Evolutionary conservation across 2,797 vertebrate species (phyloP).

Genomic region (Mus spretus): DNA sequence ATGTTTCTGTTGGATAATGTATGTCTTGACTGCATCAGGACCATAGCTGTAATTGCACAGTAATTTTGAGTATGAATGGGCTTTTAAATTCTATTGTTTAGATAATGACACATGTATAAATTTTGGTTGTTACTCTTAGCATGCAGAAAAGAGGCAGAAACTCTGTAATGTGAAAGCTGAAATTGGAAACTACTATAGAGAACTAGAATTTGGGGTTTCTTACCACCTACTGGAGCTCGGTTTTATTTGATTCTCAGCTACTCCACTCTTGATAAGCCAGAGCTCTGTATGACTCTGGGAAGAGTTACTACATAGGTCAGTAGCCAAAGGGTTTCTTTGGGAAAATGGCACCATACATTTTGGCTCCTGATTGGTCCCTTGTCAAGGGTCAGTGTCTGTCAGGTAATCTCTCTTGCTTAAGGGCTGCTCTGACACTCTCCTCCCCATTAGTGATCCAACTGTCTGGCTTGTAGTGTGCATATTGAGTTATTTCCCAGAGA

Average conservation of each 20-base stretch:
- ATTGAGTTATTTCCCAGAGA: slow-evolving; percentile 33
- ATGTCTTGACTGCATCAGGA: background rate
- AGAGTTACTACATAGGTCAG: background rate
- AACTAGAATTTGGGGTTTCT: slow-evolving; percentile 21
- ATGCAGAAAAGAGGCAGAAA: background rate
- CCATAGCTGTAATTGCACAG: background rate
- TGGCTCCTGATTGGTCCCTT: background rate
- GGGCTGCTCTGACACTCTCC: background rate
- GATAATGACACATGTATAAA: background rate
- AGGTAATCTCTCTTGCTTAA: background rate
- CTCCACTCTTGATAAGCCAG: background rate
- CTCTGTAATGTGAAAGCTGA: background rate
- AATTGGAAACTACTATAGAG: background rate
- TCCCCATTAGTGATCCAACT: background rate
- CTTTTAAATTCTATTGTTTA: slow-evolving; percentile 18
- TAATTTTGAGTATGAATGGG: slow-evolving; percentile 37
- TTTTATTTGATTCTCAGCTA: slow-evolving; percentile 26
- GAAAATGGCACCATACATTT: background rate
- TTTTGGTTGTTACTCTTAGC: background rate
- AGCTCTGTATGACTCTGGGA: background rate
- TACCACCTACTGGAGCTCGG: background rate
- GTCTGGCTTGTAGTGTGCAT: background rate
- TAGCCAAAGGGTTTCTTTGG: background rate
- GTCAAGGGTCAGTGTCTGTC: background rate
- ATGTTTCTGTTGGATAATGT: background rate